Conservation (phyloP, 2,888 invertebrate species). For the Petrolisthes manimaculis region DNA sequence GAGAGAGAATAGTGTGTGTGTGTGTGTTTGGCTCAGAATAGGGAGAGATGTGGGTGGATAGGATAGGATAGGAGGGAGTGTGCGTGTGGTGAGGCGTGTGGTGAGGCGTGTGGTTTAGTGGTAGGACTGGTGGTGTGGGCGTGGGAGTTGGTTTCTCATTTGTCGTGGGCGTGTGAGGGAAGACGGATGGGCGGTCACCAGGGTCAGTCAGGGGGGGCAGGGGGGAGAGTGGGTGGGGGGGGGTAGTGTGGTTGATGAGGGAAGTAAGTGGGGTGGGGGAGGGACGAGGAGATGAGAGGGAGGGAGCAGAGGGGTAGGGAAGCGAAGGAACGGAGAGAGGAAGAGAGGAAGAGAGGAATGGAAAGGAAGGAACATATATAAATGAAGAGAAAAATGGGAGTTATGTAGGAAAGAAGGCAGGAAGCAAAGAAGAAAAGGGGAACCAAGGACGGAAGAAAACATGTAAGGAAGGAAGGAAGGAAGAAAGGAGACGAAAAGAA, state of each 20-base stretch:
- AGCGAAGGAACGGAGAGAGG: neutral
- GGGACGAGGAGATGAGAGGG: neutral
- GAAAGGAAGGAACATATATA: neutral
- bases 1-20: no score
- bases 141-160: slow-evolving; percentile 18
- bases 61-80: no score
- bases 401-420: no score
- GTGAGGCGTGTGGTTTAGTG: no score
- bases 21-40: no score
- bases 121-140: neutral
- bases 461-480: slow-evolving; percentile 3
- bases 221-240: neutral
- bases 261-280: no score
- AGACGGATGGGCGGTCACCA: slow-evolving; percentile 14
- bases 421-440: neutral
- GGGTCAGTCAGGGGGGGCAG: neutral
- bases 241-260: no score
- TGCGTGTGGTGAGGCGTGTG: no score
- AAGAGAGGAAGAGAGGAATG: neutral
- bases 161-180: slow-evolving; percentile 4
- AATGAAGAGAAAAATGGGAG: no score
- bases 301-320: neutral
- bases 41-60: no score
- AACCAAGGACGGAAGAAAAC: slow-evolving; percentile 6
- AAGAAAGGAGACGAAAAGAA: slow-evolving; percentile 14